Evolutionary conservation across 2,797 vertebrate genomes (phyloP), one percentile per base, ranked within the genome.

Genomic region (Pteropus rufus): DNA sequence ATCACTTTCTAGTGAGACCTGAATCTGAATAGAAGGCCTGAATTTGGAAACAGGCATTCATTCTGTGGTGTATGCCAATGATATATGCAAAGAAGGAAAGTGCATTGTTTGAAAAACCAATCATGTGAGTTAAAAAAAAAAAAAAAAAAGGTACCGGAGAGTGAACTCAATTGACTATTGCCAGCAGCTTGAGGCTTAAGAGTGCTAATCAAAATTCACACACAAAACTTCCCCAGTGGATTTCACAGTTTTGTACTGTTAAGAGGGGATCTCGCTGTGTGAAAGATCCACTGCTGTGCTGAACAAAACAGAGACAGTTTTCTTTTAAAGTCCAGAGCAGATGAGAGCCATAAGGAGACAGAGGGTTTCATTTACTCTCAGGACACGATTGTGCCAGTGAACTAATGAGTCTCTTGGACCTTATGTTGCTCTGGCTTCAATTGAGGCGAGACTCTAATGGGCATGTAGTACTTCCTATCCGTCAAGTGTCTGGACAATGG

Each of bases 341-440:
- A 98, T 98, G 97, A 98, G 98, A 98, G 98, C 76, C 98, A 98
- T 92, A 96, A 98, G 98, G 98, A 98, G 97, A 98, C 96, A 97
- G 98, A 98, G 98, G 98, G 98, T 98, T 98, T 97, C 98, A 77
- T 98, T 98, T 98, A 98, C 98, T 98, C 98, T 98, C 91, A 98
- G 98, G 98, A 98, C 98, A 89, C 77, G 1, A 94, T 80, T 94
- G 98, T 98, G 98, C 98, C 98, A 98, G 98, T 98, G 98, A 98
- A 98, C 98, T 98, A 98, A 98, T 98, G 98, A 98, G 98, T 98
- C 98, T 98, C 98, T 97, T 97, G 98, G 98, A 98, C 98, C 98
- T 98, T 98, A 98, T 98, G 98, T 95, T 98, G 96, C 97, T 98
- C 98, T 98, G 98, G 98, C 98, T 98, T 97, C 97, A 73, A 89